Evolutionary conservation across 2,888 invertebrate species (phyloP).

Genomic region (Carterocephalus palaemon): DNA sequence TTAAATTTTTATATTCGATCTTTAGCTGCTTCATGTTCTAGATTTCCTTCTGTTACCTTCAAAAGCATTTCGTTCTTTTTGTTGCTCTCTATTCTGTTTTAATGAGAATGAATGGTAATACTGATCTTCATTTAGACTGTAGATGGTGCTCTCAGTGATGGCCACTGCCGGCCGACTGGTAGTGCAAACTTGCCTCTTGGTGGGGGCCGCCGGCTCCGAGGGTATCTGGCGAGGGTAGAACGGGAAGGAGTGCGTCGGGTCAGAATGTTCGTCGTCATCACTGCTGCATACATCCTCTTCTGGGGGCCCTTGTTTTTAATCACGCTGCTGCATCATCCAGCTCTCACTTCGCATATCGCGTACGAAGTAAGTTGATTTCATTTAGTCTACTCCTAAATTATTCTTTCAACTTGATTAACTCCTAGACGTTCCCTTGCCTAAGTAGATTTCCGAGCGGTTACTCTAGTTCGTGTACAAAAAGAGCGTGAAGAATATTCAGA

Average conservation of each 20-base stretch:
- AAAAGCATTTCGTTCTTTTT: conserved; percentile 3
- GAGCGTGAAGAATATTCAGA: conserved; percentile 2
- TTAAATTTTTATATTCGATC: conserved; percentile 5
- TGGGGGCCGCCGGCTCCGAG: conserved; percentile 86
- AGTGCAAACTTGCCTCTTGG: conserved; percentile 75
- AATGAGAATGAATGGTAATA: conserved; percentile 19
- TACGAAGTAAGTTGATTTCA: conserved; percentile 80
- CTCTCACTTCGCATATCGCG: conserved; percentile 84
- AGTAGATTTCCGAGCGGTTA: not conserved
- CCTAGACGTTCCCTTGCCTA: not conserved
- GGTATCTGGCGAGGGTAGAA: conserved; percentile 87
- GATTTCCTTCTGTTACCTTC: conserved; percentile 3
- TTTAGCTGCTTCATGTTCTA: conserved; percentile 19
- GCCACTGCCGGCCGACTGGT: conserved; percentile 51
- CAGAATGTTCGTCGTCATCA: conserved; percentile 91
- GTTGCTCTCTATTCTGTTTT: conserved; percentile 5
- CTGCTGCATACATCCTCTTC: conserved; percentile 90
- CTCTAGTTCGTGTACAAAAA: not conserved
- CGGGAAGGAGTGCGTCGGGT: conserved; percentile 89
- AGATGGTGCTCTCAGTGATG: conserved; percentile 61
- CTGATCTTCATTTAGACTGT: conserved; percentile 53
- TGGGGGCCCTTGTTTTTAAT: conserved; percentile 95
- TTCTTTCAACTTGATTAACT: not conserved
- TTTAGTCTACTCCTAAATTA: not conserved
- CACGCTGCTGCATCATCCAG: conserved; percentile 87